These are phyloP conservation scores for Potorous gilbertii DNA, from an alignment of 2,797 vertebrate genomes.

Conservation along the genomic window DNA sequence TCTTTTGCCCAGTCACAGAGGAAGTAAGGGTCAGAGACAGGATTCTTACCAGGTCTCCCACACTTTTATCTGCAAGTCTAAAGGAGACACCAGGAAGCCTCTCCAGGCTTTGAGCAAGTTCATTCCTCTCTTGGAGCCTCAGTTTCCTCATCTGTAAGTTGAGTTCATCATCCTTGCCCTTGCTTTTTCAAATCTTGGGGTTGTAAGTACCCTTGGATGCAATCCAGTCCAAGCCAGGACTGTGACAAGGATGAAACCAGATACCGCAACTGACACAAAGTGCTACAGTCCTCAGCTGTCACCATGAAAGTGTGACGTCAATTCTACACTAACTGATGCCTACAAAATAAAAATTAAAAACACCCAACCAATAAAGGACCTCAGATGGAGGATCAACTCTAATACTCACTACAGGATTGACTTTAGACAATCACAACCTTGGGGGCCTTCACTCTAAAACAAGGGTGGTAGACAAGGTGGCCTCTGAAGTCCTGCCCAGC, in stretches of 20 bases:
- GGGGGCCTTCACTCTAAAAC: neutral
- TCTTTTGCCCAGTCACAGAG: neutral
- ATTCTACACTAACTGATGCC: neutral
- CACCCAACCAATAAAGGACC: neutral
- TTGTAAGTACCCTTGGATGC: neutral
- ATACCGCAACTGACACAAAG: neutral
- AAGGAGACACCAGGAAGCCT: neutral
- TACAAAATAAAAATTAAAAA: neutral
- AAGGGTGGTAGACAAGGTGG: no score
- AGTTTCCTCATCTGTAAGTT: neutral
- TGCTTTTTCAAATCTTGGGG: neutral
- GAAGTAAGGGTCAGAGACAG: neutral
- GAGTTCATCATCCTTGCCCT: neutral
- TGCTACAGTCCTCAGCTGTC: neutral
- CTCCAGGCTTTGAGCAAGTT: neutral
- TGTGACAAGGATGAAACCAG: neutral
- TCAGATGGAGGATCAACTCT: neutral
- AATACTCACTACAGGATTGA: neutral
- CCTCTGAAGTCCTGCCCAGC: neutral
- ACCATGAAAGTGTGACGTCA: accelerated
- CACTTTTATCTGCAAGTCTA: neutral
- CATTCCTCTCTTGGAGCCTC: neutral
- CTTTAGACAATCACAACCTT: neutral
- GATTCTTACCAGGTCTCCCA: neutral
- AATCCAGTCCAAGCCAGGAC: neutral